These are phyloP conservation scores for Bellardia pandia DNA, from an alignment of 2,888 invertebrate species.

Conservation along the genomic window DNA sequence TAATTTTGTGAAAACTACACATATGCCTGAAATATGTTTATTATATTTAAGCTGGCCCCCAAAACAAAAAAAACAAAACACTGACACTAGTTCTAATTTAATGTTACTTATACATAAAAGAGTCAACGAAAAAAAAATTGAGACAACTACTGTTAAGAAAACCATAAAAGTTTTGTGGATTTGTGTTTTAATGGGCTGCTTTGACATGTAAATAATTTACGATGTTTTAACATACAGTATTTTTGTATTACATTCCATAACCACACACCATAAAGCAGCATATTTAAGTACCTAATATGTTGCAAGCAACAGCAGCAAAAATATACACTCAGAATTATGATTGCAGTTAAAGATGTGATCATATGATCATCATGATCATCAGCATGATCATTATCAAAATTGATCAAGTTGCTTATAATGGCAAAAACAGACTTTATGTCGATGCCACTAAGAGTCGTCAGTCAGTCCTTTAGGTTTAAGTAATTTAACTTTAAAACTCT, in stretches of 20 bases:
- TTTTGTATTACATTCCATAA: conserved; percentile 61
- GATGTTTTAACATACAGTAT: conserved; percentile 82
- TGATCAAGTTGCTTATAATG: conserved; percentile 51
- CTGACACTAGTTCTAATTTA: conserved; percentile 39
- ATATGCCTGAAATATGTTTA: conserved; percentile 67
- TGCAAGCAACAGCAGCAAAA: conserved; percentile 23
- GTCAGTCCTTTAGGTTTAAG: conserved; percentile 10
- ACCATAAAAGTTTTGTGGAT: conserved; percentile 75
- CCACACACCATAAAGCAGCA: conserved; percentile 60
- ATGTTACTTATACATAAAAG: not conserved
- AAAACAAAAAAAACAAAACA: not conserved
- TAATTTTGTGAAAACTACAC: conserved; percentile 40
- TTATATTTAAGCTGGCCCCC: conserved; percentile 18
- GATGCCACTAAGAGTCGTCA: conserved; percentile 16
- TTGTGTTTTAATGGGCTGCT: conserved; percentile 67
- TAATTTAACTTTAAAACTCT: conserved; percentile 50
- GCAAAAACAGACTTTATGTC: conserved; percentile 63
- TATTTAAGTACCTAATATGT: conserved; percentile 60
- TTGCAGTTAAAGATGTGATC: conserved; percentile 54
- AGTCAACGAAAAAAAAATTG: conserved; percentile 22
- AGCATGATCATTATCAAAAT: conserved; percentile 40
- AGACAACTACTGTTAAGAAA: conserved; percentile 56
- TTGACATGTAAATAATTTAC: conserved; percentile 84
- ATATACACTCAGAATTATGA: conserved; percentile 12
- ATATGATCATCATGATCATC: conserved; percentile 57